phyloP scores from a whole-genome alignment of 2,113 vertebrate genomes.

The Pelecanus crispus region DNA sequence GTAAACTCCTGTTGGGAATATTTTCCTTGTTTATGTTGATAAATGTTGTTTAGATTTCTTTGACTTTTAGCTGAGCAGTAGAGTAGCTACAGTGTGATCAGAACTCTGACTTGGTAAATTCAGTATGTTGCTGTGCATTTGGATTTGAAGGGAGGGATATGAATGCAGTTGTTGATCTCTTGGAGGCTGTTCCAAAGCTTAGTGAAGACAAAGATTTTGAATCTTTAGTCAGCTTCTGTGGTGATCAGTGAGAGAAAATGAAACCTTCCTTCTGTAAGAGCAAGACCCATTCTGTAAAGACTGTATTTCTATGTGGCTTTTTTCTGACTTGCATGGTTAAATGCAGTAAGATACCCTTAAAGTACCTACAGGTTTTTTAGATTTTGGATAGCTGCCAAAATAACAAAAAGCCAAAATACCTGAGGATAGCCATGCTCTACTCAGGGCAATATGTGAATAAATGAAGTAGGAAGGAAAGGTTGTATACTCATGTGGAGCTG shows the following conservation, averaged over 20 bases:
- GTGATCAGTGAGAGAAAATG: not conserved
- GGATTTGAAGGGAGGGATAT: not conserved
- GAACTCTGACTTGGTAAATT: not conserved
- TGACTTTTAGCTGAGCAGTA: not conserved
- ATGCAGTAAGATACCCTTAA: not conserved
- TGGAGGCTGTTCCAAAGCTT: not conserved
- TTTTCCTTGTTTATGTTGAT: not conserved
- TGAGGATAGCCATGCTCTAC: not conserved
- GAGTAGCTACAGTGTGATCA: not conserved
- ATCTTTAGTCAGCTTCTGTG: not conserved
- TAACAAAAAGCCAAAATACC: not conserved
- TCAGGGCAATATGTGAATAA: not conserved
- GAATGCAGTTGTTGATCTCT: not conserved
- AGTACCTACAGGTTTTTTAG: not conserved
- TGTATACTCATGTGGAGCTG: rapidly evolving
- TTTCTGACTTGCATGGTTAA: not conserved
- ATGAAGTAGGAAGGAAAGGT: not conserved
- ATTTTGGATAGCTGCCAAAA: not conserved
- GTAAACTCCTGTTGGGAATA: not conserved
- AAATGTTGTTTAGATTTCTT: not conserved
- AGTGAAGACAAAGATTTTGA: not conserved
- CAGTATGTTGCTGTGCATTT: not conserved
- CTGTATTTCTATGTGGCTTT: not conserved
- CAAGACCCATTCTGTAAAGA: not conserved
- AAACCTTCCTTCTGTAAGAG: not conserved